Evolutionary conservation across 2,797 vertebrate genomes (phyloP).

Genomic region (Cheirogaleus major): DNA sequence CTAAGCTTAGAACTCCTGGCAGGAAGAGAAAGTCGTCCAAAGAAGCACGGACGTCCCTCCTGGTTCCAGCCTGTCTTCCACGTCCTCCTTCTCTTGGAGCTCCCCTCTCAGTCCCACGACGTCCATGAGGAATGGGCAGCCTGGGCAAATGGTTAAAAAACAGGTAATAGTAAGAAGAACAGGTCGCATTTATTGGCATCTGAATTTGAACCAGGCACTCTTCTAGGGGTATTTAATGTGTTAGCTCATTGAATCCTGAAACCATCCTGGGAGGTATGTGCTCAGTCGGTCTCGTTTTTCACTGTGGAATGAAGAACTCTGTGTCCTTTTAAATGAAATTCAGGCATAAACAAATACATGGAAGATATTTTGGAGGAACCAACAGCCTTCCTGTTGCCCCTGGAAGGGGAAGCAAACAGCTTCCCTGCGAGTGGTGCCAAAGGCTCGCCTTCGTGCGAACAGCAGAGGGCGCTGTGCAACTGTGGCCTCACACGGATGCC

Average conservation of each 20-base stretch:
- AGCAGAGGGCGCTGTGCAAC: neutral
- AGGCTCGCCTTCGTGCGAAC: neutral
- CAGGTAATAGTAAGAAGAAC: neutral
- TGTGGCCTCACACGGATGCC: rapidly evolving
- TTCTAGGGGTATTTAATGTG: too few relatives aligned
- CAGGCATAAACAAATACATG: neutral
- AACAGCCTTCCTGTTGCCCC: neutral
- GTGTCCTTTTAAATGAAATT: neutral
- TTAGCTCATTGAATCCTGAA: neutral
- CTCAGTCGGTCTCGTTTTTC: neutral
- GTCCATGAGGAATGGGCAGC: neutral
- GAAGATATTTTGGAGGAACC: neutral
- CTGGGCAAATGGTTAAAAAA: neutral
- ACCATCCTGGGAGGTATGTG: neutral
- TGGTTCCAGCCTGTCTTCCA: neutral
- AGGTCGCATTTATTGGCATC: neutral
- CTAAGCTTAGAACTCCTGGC: neutral
- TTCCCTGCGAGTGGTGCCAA: neutral
- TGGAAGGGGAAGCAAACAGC: neutral
- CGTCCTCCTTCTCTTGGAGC: neutral
- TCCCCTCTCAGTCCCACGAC: neutral
- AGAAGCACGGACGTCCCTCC: neutral
- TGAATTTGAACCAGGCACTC: neutral
- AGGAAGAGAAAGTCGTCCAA: neutral
- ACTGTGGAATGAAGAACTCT: neutral